phyloP scores from a whole-genome alignment of 53 echinoderm and acorn worm genomes.

The Crossaster papposus region DNA sequence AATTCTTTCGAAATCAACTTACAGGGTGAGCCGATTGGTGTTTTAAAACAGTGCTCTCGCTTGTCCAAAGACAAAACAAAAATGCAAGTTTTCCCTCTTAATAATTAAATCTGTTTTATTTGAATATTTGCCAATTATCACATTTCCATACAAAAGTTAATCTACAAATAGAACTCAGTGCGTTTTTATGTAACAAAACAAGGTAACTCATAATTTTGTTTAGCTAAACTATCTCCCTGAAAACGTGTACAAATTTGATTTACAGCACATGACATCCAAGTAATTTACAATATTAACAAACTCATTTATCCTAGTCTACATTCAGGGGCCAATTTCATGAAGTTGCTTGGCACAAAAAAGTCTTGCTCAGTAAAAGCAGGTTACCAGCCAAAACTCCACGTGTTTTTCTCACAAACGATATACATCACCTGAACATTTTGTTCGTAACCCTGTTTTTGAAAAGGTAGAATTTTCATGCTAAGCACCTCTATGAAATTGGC shows the following conservation, averaged over 20 bases:
- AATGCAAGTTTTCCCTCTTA: neutral
- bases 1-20: no score
- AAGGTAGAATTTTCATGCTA: no score
- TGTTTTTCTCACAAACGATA: no score
- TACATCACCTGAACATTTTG: no score
- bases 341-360: no score
- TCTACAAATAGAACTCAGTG: conserved; percentile 63
- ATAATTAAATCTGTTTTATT: conserved; percentile 61
- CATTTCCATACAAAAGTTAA: conserved; percentile 61
- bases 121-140: conserved; percentile 45
- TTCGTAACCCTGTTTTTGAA: no score
- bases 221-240: conserved; percentile 56
- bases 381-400: no score
- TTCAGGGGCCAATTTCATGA: neutral
- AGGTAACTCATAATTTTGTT: conserved; percentile 25
- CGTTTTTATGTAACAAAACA: conserved; percentile 38
- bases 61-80: neutral
- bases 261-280: conserved; percentile 12
- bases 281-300: conserved; percentile 11
- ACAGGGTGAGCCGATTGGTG: no score
- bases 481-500: no score
- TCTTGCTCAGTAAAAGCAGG: no score
- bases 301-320: neutral
- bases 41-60: no score
- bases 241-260: conserved; percentile 47